These are phyloP conservation scores for Micromesistius poutassou DNA, from an alignment of 2,797 vertebrate genomes.

Conservation along the genomic window DNA sequence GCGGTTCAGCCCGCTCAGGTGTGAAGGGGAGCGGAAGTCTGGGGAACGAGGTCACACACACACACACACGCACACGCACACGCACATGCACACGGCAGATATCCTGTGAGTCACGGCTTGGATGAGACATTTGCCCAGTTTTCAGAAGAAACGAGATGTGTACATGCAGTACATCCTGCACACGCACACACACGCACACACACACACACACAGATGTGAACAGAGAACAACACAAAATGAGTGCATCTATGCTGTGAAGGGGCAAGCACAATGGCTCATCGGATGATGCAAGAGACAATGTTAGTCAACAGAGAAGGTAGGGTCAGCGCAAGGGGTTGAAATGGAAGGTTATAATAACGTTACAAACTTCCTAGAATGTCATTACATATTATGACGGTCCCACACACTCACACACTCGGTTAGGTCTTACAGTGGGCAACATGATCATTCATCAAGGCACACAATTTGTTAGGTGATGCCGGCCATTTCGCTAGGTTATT, in stretches of 20 bases:
- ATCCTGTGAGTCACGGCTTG: too few relatives aligned
- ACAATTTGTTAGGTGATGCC: too few relatives aligned
- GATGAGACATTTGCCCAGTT: too few relatives aligned
- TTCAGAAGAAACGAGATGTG: too few relatives aligned
- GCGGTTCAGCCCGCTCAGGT: constrained; percentile 80
- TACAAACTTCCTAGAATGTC: background rate
- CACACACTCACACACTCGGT: background rate
- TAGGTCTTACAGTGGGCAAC: background rate
- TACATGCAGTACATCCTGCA: background rate
- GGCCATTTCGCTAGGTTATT: too few relatives aligned
- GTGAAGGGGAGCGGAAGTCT: constrained; percentile 86
- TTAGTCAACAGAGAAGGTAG: background rate
- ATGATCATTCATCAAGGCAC: background rate
- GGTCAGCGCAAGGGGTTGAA: background rate
- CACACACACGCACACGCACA: background rate
- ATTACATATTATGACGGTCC: too few relatives aligned
- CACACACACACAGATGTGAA: background rate
- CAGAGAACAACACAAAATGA: too few relatives aligned
- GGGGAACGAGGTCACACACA: constrained; percentile 26
- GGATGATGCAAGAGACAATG: background rate
- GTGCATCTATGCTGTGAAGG: too few relatives aligned
- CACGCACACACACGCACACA: background rate
- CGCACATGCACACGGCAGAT: too few relatives aligned
- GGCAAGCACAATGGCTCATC: too few relatives aligned
- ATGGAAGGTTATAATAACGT: background rate